Evolutionary conservation across 2,888 invertebrate genomes (phyloP), one percentile per base, ranked within the genome.

Genomic region (Noctua comes): DNA sequence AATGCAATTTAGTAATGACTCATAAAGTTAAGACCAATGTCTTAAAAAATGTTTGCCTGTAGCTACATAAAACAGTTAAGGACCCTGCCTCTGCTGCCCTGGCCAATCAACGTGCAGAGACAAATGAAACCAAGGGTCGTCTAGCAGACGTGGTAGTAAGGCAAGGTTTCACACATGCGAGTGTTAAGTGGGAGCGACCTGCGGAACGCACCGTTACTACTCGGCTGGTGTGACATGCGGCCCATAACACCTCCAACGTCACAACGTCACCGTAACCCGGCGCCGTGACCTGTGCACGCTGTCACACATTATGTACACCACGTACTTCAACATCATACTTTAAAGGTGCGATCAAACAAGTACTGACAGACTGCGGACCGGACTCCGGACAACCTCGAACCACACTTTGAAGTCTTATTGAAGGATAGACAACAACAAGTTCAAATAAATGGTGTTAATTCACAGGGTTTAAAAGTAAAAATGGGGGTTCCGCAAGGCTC

Each of bases 141-240:
- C 27, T 64, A 10, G 6, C 13, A 66, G 48, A 27, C 62, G 21
- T 77, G 48, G 36, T 68, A 76, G 66, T 46, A 54, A 74, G 36
- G 3, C 77, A 73, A 82, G 59, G 73, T 86, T 89, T 86, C 83
- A 86, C 89, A 89, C 87, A 84, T 89, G 80, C 68, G 76, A 83
- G 80, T 85, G 88, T 66, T 86, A 90, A 89, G 84, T 83, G 89
- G 66, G 77, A 48, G 77, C 87, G 84, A 88, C 78, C 86, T 86
- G 90, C 94, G 94, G 94, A 95, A 95, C 95, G 95, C 91, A 94
- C 96, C 96, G 96, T 95, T 96, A 96, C 87, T 90, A 91, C 92
- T 94, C 95, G 95, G 92, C 92, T 93, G 91, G 93, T 88, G 94
- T 93, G 94, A 91, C 94, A 95, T 92, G 92, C 94, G 93, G 92